Percentiles rank a stretch among this genome's conserved stretches.
These are phyloP conservation scores for Drosophila vallismaia DNA, from an alignment of 2,888 invertebrate species.

Conservation along the genomic window DNA sequence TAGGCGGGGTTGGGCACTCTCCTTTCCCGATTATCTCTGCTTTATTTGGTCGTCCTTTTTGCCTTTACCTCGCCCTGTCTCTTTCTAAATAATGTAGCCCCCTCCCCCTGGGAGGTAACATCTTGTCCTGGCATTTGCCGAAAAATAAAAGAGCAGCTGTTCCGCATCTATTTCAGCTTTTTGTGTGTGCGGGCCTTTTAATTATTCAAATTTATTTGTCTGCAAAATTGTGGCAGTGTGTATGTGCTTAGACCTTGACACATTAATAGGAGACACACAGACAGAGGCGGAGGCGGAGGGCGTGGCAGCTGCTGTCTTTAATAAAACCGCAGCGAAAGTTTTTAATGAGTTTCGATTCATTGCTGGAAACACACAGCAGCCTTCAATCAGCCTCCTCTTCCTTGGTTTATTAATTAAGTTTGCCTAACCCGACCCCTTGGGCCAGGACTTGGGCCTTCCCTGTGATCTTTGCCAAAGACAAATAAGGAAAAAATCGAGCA, in stretches of 20 bases:
- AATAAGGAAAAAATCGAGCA: conserved; percentile 45
- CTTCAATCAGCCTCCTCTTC: conserved; percentile 52
- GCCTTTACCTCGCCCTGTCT: conserved; percentile 7
- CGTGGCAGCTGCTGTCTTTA: conserved; percentile 44
- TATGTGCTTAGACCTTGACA: conserved; percentile 33
- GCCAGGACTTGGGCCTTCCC: conserved; percentile 37
- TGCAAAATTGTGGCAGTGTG: conserved; percentile 51
- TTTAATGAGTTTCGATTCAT: conserved; percentile 81
- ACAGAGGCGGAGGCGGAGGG: conserved; percentile 11
- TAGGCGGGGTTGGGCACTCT: conserved; percentile 32
- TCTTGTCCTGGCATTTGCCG: conserved; percentile 37
- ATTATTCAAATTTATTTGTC: conserved; percentile 79
- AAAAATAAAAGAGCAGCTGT: conserved; percentile 73
- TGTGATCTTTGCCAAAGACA: conserved; percentile 51
- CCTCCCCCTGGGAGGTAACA: conserved; percentile 6
- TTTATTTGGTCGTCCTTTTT: conserved; percentile 65
- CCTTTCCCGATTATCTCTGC: conserved; percentile 60
- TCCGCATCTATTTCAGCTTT: conserved; percentile 24
- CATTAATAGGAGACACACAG: conserved; percentile 46
- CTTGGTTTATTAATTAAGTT: conserved; percentile 73
- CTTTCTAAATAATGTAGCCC: conserved; percentile 16
- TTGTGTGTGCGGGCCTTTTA: conserved; percentile 61
- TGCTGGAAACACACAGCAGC: conserved; percentile 51
- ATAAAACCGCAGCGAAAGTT: conserved; percentile 71
- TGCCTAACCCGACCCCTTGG: conserved; percentile 58